These are phyloP conservation scores for Peucedramus taeniatus DNA, from an alignment of 2,113 vertebrate species.

Conservation along the genomic window DNA sequence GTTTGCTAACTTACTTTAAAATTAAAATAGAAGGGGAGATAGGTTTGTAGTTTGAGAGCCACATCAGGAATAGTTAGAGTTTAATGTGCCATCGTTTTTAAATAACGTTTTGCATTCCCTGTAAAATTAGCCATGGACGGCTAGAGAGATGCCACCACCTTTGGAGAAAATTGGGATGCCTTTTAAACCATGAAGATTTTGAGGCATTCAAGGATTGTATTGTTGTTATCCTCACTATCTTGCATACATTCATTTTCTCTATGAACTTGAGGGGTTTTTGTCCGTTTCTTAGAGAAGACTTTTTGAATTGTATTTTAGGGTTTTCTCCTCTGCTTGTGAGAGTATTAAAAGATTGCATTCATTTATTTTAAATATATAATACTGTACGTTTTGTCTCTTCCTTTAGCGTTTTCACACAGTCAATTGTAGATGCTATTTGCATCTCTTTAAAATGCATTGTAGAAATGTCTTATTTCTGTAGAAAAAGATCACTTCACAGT, in stretches of 20 bases:
- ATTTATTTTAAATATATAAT: slow-evolving; percentile 22
- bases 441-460: slow-evolving; percentile 53
- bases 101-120: slow-evolving; percentile 75
- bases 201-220: slow-evolving; percentile 67
- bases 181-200: slow-evolving; percentile 76
- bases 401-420: neutral
- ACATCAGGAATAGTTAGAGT: slow-evolving; percentile 67
- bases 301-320: slow-evolving; percentile 35
- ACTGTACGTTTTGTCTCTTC: slow-evolving; percentile 36
- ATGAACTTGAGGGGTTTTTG: slow-evolving; percentile 26
- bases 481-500: neutral
- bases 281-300: neutral
- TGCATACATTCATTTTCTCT: slow-evolving; percentile 67
- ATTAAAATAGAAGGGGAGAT: slow-evolving; percentile 79
- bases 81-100: slow-evolving; percentile 61
- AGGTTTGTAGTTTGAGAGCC: slow-evolving; percentile 71
- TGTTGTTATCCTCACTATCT: slow-evolving; percentile 69
- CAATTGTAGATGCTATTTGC: slow-evolving; percentile 24
- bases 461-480: slow-evolving; percentile 34
- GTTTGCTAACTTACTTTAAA: slow-evolving; percentile 83
- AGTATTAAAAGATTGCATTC: slow-evolving; percentile 22
- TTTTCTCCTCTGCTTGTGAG: neutral
- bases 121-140: slow-evolving; percentile 79
- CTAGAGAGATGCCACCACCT: slow-evolving; percentile 72
- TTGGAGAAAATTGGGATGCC: slow-evolving; percentile 76